Evolutionary conservation across 1,140 invertebrate species (phyloP), one percentile per base, ranked within the genome.

Genomic region (Solenopsis invicta): DNA sequence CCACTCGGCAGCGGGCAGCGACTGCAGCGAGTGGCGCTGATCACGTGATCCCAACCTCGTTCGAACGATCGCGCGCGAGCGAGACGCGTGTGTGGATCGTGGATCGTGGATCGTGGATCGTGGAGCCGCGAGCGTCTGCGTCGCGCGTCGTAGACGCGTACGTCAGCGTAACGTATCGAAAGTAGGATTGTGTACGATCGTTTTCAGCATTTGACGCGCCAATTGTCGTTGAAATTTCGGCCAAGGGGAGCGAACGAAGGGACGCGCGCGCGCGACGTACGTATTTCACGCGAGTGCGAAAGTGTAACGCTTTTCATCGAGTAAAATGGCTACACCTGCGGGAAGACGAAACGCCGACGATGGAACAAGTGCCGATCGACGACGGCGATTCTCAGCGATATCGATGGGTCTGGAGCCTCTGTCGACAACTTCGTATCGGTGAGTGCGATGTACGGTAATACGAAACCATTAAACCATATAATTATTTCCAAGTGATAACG

Each of bases 41-140:
- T 76, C 74, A 76, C 74, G 74, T 61, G 74, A 76, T 41, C 29
- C 4, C 29, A 76, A 13, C 59, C 12, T 59, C 16, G 41, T 76
- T 76, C 41, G 74, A 76, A 76, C 21, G n/a, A 6, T 13, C 34
- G 54, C 74, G 74, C 69, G 69, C 21, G 69, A 76, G 50, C 50
- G 34, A 4, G 5, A 18, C 29, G 18, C 21, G 37, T 2, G 54
- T 6, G n/a, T n/a, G n/a, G n/a, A n/a, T n/a, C n/a, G n/a, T n/a
- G n/a, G n/a, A n/a, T n/a, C n/a, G n/a, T n/a, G n/a, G n/a, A n/a
- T n/a, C n/a, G n/a, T n/a, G n/a, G n/a, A n/a, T n/a, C n/a, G n/a
- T n/a, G n/a, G n/a, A n/a, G n/a, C n/a, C n/a, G n/a, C n/a, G 48
- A 9, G 69, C 24, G 13, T 18, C 45, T 3, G 8, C n/a, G 45